A percentile compares a stretch with the other conserved stretches of the same genome.
phyloP scores from a whole-genome alignment of 2,797 vertebrate genomes.

The Pseudomugil gertrudae region DNA sequence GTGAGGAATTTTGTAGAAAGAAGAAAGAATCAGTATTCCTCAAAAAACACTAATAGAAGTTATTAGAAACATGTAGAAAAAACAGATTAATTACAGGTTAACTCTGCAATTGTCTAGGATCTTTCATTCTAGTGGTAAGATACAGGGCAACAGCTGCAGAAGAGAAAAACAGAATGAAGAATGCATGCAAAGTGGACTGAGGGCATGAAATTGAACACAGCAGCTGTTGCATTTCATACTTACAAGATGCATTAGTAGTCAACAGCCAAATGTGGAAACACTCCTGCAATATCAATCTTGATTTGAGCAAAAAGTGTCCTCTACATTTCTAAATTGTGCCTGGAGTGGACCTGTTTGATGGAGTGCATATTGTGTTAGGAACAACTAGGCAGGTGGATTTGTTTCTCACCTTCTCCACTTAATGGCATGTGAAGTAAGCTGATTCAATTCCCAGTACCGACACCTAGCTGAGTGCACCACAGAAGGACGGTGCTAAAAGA shows the following conservation, averaged over 20 bases:
- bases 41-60: constrained; percentile 1
- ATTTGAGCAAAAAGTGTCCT: constrained; percentile 66
- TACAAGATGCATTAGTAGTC: constrained; percentile 66
- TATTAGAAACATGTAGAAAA: background rate
- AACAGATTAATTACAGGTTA: background rate
- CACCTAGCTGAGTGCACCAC: constrained; percentile 49
- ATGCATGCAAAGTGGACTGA: constrained; percentile 59
- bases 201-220: constrained; percentile 54
- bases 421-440: constrained; percentile 71
- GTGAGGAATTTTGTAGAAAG: background rate
- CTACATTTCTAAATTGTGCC: constrained; percentile 52
- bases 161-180: constrained; percentile 22
- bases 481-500: constrained; percentile 63
- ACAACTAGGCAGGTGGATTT: constrained; percentile 64
- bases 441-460: constrained; percentile 70
- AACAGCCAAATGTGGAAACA: constrained; percentile 48
- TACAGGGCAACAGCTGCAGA: background rate
- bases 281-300: constrained; percentile 67
- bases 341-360: constrained; percentile 61
- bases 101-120: constrained; percentile 23
- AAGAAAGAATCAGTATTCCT: background rate
- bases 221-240: constrained; percentile 48
- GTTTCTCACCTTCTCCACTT: constrained; percentile 66
- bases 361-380: constrained; percentile 70
- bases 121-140: background rate